Evolutionary conservation across 2,888 invertebrate species (phyloP).

Genomic region (Stenodema calcarata): DNA sequence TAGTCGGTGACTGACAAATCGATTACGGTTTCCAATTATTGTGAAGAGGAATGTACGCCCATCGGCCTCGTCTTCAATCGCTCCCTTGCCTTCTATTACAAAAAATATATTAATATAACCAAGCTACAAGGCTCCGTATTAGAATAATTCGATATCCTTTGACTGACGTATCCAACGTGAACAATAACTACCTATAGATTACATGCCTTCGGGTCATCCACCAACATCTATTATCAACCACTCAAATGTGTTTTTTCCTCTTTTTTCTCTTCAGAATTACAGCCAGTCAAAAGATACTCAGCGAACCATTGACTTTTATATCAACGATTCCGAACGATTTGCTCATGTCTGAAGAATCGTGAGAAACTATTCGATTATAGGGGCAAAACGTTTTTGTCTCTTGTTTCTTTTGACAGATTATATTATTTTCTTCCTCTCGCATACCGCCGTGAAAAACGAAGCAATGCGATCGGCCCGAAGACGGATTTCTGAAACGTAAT

Average conservation of each 20-base stretch:
- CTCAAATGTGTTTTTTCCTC: slow-evolving; percentile 28
- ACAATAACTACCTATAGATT: slow-evolving; percentile 51
- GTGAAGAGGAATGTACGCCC: slow-evolving; percentile 51
- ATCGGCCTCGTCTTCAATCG: slow-evolving; percentile 49
- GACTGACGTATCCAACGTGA: slow-evolving; percentile 49
- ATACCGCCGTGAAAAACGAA: too few relatives aligned
- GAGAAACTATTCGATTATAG: not conserved
- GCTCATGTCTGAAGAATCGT: not conserved
- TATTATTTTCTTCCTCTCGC: too few relatives aligned
- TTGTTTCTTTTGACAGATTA: too few relatives aligned
- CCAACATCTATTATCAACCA: slow-evolving; percentile 44
- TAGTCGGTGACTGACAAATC: slow-evolving; percentile 54
- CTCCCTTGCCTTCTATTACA: slow-evolving; percentile 41
- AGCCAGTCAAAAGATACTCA: slow-evolving; percentile 23
- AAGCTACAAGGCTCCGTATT: slow-evolving; percentile 39
- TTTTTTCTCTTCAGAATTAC: slow-evolving; percentile 29
- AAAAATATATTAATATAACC: slow-evolving; percentile 50
- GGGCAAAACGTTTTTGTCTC: not conserved
- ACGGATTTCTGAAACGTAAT: too few relatives aligned
- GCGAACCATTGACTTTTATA: slow-evolving; percentile 7
- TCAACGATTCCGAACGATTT: slow-evolving; percentile 16
- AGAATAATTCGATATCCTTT: slow-evolving; percentile 49
- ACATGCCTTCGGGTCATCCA: slow-evolving; percentile 48
- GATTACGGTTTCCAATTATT: slow-evolving; percentile 55
- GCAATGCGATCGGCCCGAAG: too few relatives aligned